phyloP scores from a whole-genome alignment of 92 coral and sea anemone species.

The Porites rus region DNA sequence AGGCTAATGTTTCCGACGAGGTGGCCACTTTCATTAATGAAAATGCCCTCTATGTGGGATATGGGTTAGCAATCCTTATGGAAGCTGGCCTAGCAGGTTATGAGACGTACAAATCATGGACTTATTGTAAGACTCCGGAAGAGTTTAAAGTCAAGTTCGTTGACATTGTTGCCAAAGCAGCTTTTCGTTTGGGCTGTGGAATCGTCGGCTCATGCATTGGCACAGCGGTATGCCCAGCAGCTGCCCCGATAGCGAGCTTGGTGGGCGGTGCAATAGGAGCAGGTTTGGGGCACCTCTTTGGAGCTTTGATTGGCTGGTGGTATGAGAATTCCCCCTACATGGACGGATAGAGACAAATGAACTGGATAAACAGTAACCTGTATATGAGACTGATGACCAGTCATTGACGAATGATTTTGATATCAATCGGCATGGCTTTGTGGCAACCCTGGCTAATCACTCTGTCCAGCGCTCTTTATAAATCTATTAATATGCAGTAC shows the following conservation, averaged over 20 bases:
- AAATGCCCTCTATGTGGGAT: neutral
- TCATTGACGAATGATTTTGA: too few relatives aligned
- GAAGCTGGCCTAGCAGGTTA: neutral
- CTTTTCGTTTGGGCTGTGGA: neutral
- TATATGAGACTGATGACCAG: too few relatives aligned
- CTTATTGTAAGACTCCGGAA: neutral
- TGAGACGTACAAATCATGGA: neutral
- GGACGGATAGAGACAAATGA: neutral
- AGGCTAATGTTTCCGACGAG: neutral
- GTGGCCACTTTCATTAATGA: neutral
- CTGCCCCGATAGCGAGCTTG: neutral
- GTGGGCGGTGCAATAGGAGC: neutral
- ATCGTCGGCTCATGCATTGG: neutral
- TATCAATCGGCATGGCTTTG: too few relatives aligned
- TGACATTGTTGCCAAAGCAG: neutral
- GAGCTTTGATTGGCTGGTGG: neutral
- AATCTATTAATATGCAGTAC: too few relatives aligned
- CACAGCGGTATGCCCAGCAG: neutral
- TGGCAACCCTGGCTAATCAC: too few relatives aligned
- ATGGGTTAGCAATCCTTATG: neutral
- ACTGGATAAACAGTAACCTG: too few relatives aligned
- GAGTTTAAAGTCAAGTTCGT: neutral
- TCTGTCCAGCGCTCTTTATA: too few relatives aligned
- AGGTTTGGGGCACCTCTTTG: neutral
- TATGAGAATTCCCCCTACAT: neutral